phyloP scores from a whole-genome alignment of 2,888 invertebrate genomes.

The Xanthorhoe designata region DNA sequence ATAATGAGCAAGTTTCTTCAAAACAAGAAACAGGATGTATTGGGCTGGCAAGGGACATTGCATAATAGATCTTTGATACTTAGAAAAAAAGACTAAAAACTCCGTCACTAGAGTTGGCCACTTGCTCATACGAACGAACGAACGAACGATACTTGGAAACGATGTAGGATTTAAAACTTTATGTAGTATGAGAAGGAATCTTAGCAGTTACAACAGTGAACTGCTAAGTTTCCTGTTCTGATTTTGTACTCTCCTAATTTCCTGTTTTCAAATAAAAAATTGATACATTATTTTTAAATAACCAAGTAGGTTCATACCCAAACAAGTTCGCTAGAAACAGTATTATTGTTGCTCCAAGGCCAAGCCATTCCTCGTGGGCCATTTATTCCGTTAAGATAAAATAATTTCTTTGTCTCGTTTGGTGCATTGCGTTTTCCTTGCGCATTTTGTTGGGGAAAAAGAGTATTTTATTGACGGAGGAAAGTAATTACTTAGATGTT shows the following conservation, averaged over 20 bases:
- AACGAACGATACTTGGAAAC: too few relatives aligned
- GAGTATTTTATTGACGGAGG: constrained; percentile 37
- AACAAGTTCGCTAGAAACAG: neutral
- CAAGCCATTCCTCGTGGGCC: constrained; percentile 29
- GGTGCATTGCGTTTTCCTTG: constrained; percentile 34
- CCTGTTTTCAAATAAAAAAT: too few relatives aligned
- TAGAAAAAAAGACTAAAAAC: too few relatives aligned
- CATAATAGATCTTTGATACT: neutral
- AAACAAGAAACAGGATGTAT: constrained; percentile 37
- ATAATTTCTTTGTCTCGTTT: constrained; percentile 38
- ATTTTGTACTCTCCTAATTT: too few relatives aligned
- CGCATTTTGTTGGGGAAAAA: constrained; percentile 29
- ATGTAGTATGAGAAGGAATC: too few relatives aligned
- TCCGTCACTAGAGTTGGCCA: too few relatives aligned
- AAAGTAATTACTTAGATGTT: constrained; percentile 38
- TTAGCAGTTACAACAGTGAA: too few relatives aligned
- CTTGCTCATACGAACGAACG: too few relatives aligned
- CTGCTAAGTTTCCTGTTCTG: too few relatives aligned
- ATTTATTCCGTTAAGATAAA: constrained; percentile 39
- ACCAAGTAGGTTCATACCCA: constrained; percentile 4
- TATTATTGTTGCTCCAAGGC: constrained; percentile 9
- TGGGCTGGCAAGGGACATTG: constrained; percentile 7
- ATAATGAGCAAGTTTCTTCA: constrained; percentile 38
- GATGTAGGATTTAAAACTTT: too few relatives aligned
- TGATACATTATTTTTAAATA: neutral